Evolutionary conservation across 2,797 vertebrate species (phyloP).

Genomic region (Coccyzus lansbergi): DNA sequence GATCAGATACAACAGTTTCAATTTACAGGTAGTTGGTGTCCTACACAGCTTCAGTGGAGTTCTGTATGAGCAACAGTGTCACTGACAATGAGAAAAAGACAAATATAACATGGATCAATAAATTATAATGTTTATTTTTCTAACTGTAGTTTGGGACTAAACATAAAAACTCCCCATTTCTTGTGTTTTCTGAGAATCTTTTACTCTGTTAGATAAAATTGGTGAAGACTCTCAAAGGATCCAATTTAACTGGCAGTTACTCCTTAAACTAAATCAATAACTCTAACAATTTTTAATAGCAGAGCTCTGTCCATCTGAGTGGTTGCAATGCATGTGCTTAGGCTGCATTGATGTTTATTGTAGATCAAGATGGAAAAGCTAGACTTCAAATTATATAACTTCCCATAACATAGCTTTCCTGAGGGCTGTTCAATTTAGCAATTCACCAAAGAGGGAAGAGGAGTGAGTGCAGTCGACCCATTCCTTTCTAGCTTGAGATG

Average conservation of each 20-base stretch:
- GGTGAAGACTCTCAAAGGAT: not conserved
- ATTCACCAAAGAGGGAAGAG: slow-evolving; percentile 21
- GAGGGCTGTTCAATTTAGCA: slow-evolving; percentile 8
- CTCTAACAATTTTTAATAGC: slow-evolving; percentile 13
- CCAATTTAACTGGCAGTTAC: slow-evolving; percentile 2
- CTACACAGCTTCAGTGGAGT: not conserved
- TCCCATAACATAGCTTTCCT: slow-evolving; percentile 53
- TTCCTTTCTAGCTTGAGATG: slow-evolving; percentile 30
- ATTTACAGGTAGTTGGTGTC: not conserved
- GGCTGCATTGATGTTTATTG: slow-evolving; percentile 27
- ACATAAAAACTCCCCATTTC: not conserved
- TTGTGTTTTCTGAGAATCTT: not conserved
- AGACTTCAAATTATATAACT: slow-evolving; percentile 35
- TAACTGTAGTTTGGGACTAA: not conserved
- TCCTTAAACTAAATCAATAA: slow-evolving; percentile 28
- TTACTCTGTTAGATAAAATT: not conserved
- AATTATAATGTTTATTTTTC: not conserved
- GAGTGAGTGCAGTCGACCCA: not conserved
- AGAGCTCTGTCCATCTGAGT: not conserved
- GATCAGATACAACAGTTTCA: not conserved
- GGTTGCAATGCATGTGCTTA: not conserved
- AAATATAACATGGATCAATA: not conserved
- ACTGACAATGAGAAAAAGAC: not conserved
- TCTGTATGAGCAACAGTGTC: not conserved
- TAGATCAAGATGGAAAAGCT: slow-evolving; percentile 32